Evolutionary conservation across 2,797 vertebrate species (phyloP).

Genomic region (Pseudochirops corinnae): DNA sequence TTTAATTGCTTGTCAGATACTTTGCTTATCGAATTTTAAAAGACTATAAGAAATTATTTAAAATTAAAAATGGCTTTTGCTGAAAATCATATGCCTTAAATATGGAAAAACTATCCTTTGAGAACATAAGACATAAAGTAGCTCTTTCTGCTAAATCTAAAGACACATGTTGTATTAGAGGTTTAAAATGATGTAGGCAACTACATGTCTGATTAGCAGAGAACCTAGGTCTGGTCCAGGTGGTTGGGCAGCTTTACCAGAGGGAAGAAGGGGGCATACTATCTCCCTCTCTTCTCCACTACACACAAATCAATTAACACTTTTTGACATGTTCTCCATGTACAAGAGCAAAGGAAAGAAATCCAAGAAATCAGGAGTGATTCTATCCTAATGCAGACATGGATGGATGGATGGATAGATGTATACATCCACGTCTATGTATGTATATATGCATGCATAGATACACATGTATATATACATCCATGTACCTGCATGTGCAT

Average conservation of each 20-base stretch:
- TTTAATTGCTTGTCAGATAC: not conserved
- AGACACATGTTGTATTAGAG: not conserved
- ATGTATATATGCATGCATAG: not conserved
- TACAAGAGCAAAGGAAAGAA: not conserved
- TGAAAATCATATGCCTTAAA: not conserved
- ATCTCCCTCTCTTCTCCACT: not conserved
- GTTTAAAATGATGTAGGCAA: not conserved
- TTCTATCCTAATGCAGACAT: not conserved
- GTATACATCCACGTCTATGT: rapidly evolving
- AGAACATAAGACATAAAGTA: not conserved
- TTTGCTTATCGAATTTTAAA: not conserved
- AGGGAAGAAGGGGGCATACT: not conserved
- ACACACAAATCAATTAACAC: not conserved
- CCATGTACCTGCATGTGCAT: too few relatives aligned
- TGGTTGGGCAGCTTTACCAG: not conserved
- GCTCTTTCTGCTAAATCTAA: not conserved
- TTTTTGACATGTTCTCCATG: not conserved
- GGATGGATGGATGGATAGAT: not conserved
- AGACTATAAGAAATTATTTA: not conserved
- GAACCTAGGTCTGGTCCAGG: not conserved
- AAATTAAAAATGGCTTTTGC: not conserved
- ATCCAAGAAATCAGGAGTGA: not conserved
- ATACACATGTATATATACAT: too few relatives aligned
- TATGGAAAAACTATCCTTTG: not conserved
- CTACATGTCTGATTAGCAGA: not conserved